Evolutionary conservation across 2,113 vertebrate species (phyloP).

Genomic region (Argyrosomus japonicus): DNA sequence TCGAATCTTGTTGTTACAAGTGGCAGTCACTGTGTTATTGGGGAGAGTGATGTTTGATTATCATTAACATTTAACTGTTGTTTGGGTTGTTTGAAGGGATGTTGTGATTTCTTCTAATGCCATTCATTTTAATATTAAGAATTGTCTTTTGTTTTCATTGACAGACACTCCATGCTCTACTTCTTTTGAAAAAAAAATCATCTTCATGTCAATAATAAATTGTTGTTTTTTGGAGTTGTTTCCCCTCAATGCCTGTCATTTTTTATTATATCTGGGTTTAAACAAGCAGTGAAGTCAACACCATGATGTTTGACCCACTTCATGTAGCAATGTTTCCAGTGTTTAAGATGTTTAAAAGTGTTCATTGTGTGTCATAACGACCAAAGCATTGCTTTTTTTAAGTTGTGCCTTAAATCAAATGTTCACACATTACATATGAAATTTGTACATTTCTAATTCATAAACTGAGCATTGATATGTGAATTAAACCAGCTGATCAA

Average conservation of each 20-base stretch:
- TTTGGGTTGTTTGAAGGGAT: neutral
- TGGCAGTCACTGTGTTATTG: neutral
- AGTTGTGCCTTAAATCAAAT: neutral
- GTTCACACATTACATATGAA: neutral
- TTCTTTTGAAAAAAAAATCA: slow-evolving; percentile 2
- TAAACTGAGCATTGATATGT: neutral
- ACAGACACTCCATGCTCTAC: slow-evolving; percentile 41
- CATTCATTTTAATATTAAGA: neutral
- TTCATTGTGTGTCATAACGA: neutral
- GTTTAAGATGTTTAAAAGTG: neutral
- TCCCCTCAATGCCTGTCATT: neutral
- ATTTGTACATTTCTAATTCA: neutral
- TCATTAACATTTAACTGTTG: neutral
- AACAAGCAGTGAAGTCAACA: neutral
- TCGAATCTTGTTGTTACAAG: neutral
- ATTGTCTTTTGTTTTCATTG: neutral
- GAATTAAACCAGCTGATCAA: neutral
- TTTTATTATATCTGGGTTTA: neutral
- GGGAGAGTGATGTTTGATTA: neutral
- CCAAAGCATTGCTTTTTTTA: neutral
- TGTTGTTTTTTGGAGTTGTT: slow-evolving; percentile 32
- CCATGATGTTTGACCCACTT: neutral
- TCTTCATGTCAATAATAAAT: slow-evolving; percentile 47
- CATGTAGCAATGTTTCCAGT: neutral
- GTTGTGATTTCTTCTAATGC: neutral